Evolutionary conservation across 2,113 vertebrate genomes (phyloP).

Genomic region (Chascanopsetta lugubris): DNA sequence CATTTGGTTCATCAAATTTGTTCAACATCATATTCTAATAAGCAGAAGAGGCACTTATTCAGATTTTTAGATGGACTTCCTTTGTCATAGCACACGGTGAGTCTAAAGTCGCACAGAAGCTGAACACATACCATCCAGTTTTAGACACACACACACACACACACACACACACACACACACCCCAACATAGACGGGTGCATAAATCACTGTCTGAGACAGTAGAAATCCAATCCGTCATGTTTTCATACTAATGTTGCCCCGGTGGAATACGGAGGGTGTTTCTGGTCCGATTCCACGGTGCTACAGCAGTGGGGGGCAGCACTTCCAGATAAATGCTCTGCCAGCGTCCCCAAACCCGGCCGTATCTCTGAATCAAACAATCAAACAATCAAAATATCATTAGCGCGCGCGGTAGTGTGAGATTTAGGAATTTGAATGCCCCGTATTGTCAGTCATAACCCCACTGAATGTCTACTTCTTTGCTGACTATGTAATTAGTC

Average conservation of each 20-base stretch:
- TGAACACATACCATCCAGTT: neutral
- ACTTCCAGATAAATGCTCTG: slow-evolving; percentile 43
- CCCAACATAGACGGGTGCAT: slow-evolving; percentile 36
- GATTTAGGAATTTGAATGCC: neutral
- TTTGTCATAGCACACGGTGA: neutral
- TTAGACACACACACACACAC: slow-evolving; percentile 16
- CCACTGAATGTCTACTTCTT: neutral
- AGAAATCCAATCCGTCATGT: slow-evolving; percentile 68
- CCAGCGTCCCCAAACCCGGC: slow-evolving; percentile 31
- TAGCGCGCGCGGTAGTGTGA: neutral
- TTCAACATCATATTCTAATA: neutral
- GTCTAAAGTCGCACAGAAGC: slow-evolving; percentile 6
- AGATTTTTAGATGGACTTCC: neutral
- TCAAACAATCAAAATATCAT: slow-evolving; percentile 8
- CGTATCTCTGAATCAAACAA: slow-evolving; percentile 37
- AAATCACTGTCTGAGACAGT: slow-evolving; percentile 62
- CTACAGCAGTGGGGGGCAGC: slow-evolving; percentile 20
- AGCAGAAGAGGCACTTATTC: neutral
- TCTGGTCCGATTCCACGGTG: slow-evolving; percentile 45
- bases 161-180: slow-evolving; percentile 6
- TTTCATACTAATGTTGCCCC: slow-evolving; percentile 47
- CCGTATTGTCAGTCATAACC: neutral
- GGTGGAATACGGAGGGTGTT: slow-evolving; percentile 50
- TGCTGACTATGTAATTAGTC: slow-evolving; percentile 35
- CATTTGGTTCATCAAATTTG: neutral